Percentiles rank a stretch among this genome's conserved stretches.
phyloP scores from a whole-genome alignment of 2,888 invertebrate species.

The Unio delphinus region DNA sequence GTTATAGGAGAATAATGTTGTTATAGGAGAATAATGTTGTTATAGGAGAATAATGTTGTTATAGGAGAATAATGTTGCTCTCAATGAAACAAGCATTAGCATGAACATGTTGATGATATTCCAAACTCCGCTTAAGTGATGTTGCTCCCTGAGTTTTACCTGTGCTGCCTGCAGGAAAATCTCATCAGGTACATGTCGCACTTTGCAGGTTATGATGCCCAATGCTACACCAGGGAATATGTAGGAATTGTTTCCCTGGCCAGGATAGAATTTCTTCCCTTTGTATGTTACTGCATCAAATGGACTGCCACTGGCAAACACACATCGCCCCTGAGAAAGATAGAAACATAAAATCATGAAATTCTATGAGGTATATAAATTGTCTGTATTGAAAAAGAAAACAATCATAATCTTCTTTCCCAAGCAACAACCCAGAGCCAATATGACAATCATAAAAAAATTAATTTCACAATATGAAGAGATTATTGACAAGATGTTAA shows the following conservation, averaged over 20 bases:
- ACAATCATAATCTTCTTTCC: too few species aligned
- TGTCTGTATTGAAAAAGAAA: too few species aligned
- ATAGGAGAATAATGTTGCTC: too few species aligned
- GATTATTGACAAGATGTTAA: too few species aligned
- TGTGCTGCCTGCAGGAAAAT: conserved; percentile 96
- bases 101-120: neutral
- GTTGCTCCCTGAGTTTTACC: conserved; percentile 72
- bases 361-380: too few species aligned
- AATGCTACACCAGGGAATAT: conserved; percentile 88
- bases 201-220: conserved; percentile 91
- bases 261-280: conserved; percentile 88
- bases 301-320: conserved; percentile 97
- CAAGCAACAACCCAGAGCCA: too few species aligned
- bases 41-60: too few species aligned
- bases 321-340: conserved; percentile 85
- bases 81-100: neutral
- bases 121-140: neutral
- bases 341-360: too few species aligned
- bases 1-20: too few species aligned
- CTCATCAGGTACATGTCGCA: conserved; percentile 93
- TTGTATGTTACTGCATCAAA: conserved; percentile 88
- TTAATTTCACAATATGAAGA: too few species aligned
- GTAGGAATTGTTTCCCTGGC: conserved; percentile 83
- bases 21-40: too few species aligned
- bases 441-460: too few species aligned